phyloP scores from a whole-genome alignment of 1,140 invertebrate species.

The Drosophila pachea region DNA sequence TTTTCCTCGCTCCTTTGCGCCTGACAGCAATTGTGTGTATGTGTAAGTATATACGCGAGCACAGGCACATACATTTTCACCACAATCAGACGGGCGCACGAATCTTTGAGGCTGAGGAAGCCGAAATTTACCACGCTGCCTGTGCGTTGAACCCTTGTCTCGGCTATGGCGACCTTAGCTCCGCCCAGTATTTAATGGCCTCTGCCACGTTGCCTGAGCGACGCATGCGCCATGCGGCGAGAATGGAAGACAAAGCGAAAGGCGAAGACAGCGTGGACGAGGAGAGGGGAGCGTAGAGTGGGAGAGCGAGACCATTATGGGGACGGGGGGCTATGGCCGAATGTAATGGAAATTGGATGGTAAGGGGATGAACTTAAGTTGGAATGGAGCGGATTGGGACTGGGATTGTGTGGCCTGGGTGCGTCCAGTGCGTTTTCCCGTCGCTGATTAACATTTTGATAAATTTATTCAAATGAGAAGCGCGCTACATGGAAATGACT shows the following conservation, averaged over 20 bases:
- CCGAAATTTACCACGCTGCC: slow-evolving; percentile 56
- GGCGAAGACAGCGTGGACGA: slow-evolving; percentile 20
- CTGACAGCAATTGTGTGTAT: neutral
- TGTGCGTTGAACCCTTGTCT: slow-evolving; percentile 45
- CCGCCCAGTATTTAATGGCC: slow-evolving; percentile 76
- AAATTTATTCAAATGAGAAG: slow-evolving; percentile 69
- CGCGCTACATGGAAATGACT: slow-evolving; percentile 66
- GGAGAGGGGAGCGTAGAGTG: too few species aligned
- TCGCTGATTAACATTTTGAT: slow-evolving; percentile 68
- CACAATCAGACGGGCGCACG: slow-evolving; percentile 22
- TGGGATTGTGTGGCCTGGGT: neutral
- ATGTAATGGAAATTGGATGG: slow-evolving; percentile 3
- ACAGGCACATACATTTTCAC: slow-evolving; percentile 14
- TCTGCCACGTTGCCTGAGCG: slow-evolving; percentile 41
- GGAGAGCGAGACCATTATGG: too few species aligned
- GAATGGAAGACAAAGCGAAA: slow-evolving; percentile 53
- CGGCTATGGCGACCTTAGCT: slow-evolving; percentile 55
- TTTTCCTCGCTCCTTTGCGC: too few species aligned
- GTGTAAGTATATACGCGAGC: neutral
- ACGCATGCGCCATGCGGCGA: slow-evolving; percentile 60
- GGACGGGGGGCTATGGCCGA: neutral
- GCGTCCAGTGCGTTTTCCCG: slow-evolving; percentile 52
- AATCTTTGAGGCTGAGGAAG: slow-evolving; percentile 15
- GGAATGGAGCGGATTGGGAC: neutral
- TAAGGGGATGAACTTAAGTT: slow-evolving; percentile 7